Evolutionary conservation across 2,888 invertebrate species (phyloP), one percentile per base, ranked within the genome.

Genomic region (Chalcis sispes): DNA sequence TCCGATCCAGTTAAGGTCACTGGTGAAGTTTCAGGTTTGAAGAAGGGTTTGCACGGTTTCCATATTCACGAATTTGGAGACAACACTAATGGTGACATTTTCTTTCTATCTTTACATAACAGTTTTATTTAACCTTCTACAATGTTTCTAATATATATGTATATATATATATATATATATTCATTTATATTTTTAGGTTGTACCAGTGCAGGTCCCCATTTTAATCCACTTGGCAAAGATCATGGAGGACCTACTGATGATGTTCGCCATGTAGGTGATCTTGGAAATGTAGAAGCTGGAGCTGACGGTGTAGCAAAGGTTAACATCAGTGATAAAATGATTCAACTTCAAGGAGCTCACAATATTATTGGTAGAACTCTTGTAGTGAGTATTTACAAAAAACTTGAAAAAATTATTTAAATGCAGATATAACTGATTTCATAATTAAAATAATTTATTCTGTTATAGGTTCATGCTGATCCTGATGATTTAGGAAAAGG

Each of bases 21-120:
- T 40, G 98, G 98, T 7, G 93, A 95, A 89, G 91, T 98, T 10
- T 90, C 89, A 36, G 97, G 98, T 1, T 90, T 98, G 40, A 87
- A 91, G 20, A 91, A 93, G 88, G 98, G 98, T 77, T 87, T 90
- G 1, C 91, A 97, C 86, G 97, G 97, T 25, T 97, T 98, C 90
- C 98, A 98, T 87, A 93, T 98, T 77, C 98, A 98, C 87, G 96
- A 98, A 90, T 98, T 97, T 86, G 98, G 98, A 0, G 98, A 98
- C 89, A 96, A 95, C 86, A 97, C 97, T 32, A 97, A 98, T 87
- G 96, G 96, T 87, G 84, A 48, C 72, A 36, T 32, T 59, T 8
- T 40, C 7, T 32, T 62, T 50, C 20, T 27, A 27, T 32, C n/a
- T 64, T 64, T 64, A 72, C 46, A 40, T 73, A 59, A 73, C 42